Evolutionary conservation across 23 tunicate species (phyloP), one percentile per base, ranked within the genome.

Genomic region (Corella eumyota): DNA sequence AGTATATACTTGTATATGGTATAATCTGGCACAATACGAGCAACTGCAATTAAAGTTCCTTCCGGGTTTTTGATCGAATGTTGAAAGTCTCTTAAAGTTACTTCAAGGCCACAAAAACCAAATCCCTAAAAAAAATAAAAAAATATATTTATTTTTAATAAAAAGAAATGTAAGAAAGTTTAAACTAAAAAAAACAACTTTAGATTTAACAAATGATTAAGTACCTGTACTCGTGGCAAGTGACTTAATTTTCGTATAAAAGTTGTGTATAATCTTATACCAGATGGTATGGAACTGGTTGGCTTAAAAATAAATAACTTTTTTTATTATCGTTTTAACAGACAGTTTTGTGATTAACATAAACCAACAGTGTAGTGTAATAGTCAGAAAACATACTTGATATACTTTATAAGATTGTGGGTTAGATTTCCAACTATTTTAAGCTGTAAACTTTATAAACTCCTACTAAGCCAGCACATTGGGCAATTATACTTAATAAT

Each of bases 31-130:
- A 88, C 88, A 49, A 88, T 73, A 34, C 96, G 56, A 13, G 74
- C 77, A 20, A 79, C 88, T 30, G 88, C 88, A 50, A 88, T 58
- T 0, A 88, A 60, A 7, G 87, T 73, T 19, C 88, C 85, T 6
- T 36, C 34, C 11, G 87, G 50, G 23, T 68, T 62, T 26, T 61
- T 34, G 1, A 88, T 69, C n/a, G 78, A 65, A 36, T 61, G 56
- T 52, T 88, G 73, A 45, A 88, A 88, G 36, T 77, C 96, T 45
- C 81, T 36, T 21, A 88, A 48, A 6, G 85, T 67, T n/a, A 88
- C 88, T 50, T 88, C 96, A 7, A 88, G 73, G 9, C 76, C 96
- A 55, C 96, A 88, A 56, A 78, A 88, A 0, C 96, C 96, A 53
- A 88, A 88, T 23, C 57, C 72, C 72, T 78, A 45, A 34, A 19